Base-by-base conservation (phyloP, 2,797 vertebrate genomes). In the Sebastes paucispinis region DNA sequence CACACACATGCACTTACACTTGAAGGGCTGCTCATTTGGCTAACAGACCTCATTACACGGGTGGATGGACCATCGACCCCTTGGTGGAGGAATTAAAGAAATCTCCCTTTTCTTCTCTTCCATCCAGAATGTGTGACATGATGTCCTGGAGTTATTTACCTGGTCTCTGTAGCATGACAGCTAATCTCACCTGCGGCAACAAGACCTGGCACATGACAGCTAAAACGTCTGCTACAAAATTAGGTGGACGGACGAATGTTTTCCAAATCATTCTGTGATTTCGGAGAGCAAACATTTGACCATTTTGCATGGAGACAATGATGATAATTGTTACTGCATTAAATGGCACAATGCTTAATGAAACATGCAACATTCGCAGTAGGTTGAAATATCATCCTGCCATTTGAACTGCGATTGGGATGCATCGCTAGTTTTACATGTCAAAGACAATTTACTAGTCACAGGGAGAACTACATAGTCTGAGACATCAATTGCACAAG, bases 31-130 rank as follows among this genome's bases (percentile, higher is more conserved):
- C 91, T 94, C 92, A 89, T 93, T 93, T 94, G 88, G 87, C 89
- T 90, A 92, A 93, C 79, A 93, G 92, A 94, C 87, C 92, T 94
- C 93, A 94, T 94, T 95, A 94, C 92, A 95, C 70, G 90, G 89
- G 84, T 94, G 93, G 89, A 93, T 91, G 91, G 88, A 88, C 80
- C 88, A 94, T 93, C 87, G 83, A 92, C 92, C 92, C 73, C 87
- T 83, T 63, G 84, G 89, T 91, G 88, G 71, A 88, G 69, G 81
- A 91, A 92, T 92, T 89, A 91, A 91, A 91, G 86, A 92, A 93
- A 90, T 90, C 88, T 87, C 76, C 75, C 79, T 85, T 91, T 91
- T 87, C 75, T 88, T 83, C 77, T 81, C 72, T 79, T 88, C 70
- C 71, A 66, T 69, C 62, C 81, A 81, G 81, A 84, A 70, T 84